phyloP scores from a whole-genome alignment of 2,797 vertebrate species.

The Aulostomus chinensis region DNA sequence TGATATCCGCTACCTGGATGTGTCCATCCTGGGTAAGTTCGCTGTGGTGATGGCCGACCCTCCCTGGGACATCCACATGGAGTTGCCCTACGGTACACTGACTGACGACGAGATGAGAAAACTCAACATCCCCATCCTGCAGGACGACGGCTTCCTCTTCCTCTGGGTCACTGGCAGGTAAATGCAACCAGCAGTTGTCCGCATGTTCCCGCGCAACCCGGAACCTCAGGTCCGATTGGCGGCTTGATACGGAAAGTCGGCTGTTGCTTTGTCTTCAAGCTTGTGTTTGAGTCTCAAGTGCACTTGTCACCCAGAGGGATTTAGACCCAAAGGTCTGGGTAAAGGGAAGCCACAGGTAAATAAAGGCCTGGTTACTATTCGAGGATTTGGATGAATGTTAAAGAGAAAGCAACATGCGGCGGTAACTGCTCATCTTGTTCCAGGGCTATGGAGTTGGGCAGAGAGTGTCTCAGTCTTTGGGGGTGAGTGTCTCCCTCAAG shows the following conservation, averaged over 20 bases:
- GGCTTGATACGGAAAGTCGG: too few relatives aligned
- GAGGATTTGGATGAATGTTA: too few relatives aligned
- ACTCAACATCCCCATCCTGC: constrained; percentile 92
- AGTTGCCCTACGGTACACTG: constrained; percentile 92
- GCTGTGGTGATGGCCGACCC: constrained; percentile 97
- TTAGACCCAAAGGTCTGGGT: too few relatives aligned
- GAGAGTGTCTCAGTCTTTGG: constrained; percentile 93
- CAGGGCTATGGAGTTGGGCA: constrained; percentile 93
- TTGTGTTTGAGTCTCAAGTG: too few relatives aligned
- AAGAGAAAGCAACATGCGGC: too few relatives aligned
- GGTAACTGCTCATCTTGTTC: background rate
- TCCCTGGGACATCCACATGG: constrained; percentile 98
- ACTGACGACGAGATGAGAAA: constrained; percentile 96
- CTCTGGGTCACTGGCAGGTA: constrained; percentile 96
- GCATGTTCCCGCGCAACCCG: too few relatives aligned
- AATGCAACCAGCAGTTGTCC: too few relatives aligned
- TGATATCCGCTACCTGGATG: constrained; percentile 92
- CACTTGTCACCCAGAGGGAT: too few relatives aligned
- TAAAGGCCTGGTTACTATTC: too few relatives aligned
- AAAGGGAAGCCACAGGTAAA: too few relatives aligned
- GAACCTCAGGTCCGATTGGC: too few relatives aligned
- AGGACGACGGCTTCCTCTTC: constrained; percentile 95
- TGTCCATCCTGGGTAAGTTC: constrained; percentile 94
- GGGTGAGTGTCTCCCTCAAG: constrained; percentile 78
- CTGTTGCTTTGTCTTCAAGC: too few relatives aligned